phyloP scores from a whole-genome alignment of 2,797 vertebrate genomes.

The Crypturellus tataupa region DNA sequence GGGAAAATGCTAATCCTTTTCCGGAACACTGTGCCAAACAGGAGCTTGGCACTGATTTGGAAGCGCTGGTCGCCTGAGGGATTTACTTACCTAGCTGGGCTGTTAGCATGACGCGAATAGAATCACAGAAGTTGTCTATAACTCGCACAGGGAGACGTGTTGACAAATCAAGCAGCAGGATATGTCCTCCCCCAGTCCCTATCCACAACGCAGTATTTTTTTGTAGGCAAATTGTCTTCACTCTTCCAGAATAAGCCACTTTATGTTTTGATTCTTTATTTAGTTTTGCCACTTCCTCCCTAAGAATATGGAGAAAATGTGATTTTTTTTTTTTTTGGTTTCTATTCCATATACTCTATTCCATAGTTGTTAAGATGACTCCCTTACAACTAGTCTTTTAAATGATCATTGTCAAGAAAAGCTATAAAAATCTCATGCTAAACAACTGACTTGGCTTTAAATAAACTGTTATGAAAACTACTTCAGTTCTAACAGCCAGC shows the following conservation, averaged over 20 bases:
- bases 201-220: constrained; percentile 91
- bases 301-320: constrained; percentile 52
- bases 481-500: neutral
- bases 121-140: constrained; percentile 84
- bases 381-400: neutral
- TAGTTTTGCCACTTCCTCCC: constrained; percentile 77
- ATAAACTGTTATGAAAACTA: neutral
- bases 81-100: constrained; percentile 84
- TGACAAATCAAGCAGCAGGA: constrained; percentile 91
- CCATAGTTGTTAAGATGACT: neutral
- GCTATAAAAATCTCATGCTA: neutral
- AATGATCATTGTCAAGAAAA: neutral
- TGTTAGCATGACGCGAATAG: constrained; percentile 86
- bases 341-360: neutral
- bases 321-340: neutral
- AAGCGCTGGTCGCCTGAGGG: neutral
- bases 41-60: neutral
- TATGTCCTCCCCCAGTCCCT: constrained; percentile 91
- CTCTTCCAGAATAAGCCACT: constrained; percentile 83
- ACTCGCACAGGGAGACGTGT: constrained; percentile 86
- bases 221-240: constrained; percentile 92
- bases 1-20: neutral
- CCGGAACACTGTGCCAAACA: neutral
- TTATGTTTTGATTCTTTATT: constrained; percentile 70
- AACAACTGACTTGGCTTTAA: neutral